phyloP scores from a whole-genome alignment of 2,113 vertebrate genomes.

The Daphoenositta chrysoptera region DNA sequence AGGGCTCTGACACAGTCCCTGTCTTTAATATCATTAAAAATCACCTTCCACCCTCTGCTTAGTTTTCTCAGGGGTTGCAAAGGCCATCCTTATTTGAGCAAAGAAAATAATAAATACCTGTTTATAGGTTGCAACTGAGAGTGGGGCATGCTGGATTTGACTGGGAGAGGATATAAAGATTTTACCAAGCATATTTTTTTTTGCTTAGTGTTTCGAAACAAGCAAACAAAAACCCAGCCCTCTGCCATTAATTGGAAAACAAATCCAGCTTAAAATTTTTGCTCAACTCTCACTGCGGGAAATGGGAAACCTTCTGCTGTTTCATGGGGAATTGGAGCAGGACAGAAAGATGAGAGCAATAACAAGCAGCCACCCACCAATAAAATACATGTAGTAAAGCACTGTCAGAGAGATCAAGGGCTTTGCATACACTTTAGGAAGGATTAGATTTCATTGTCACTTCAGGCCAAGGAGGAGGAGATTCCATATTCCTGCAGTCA shows the following conservation, averaged over 20 bases:
- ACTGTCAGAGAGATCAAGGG: slow-evolving; percentile 12
- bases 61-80: neutral
- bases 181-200: neutral
- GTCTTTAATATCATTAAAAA: neutral
- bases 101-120: neutral
- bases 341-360: neutral
- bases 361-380: neutral
- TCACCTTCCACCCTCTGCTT: neutral
- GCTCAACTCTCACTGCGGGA: neutral
- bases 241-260: neutral
- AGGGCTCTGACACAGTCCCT: neutral
- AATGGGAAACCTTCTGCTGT: neutral
- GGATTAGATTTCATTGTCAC: slow-evolving; percentile 31
- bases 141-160: neutral
- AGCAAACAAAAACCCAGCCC: neutral
- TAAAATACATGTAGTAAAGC: neutral
- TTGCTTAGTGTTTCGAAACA: neutral
- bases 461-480: slow-evolving; percentile 2
- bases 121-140: neutral
- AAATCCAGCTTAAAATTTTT: neutral
- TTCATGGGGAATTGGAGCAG: neutral
- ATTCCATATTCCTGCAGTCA: neutral
- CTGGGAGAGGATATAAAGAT: neutral
- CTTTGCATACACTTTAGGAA: neutral
- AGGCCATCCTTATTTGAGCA: neutral